phyloP scores from a whole-genome alignment of 2,113 vertebrate species.

The Prionailurus bengalensis region DNA sequence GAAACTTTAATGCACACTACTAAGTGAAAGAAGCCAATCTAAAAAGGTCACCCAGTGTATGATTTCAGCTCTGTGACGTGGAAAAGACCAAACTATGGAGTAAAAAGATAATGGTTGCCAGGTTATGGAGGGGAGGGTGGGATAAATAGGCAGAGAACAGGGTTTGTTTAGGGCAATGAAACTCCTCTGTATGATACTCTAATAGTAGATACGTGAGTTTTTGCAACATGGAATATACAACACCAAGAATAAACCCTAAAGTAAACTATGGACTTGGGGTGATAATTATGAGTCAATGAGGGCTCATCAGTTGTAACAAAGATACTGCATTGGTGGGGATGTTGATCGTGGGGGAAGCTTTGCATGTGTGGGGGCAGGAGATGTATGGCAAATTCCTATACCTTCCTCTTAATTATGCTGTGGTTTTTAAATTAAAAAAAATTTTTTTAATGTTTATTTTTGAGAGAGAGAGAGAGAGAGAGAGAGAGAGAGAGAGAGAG shows the following conservation, averaged over 20 bases:
- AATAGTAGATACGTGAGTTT: not conserved
- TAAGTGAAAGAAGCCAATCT: not conserved
- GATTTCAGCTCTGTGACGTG: not conserved
- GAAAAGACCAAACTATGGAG: not conserved
- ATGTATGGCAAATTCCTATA: not conserved
- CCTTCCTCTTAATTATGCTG: not conserved
- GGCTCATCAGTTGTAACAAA: not conserved
- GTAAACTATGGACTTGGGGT: not conserved
- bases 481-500: too few relatives aligned
- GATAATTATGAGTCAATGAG: not conserved
- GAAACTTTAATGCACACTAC: not conserved
- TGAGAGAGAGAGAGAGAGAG: too few relatives aligned
- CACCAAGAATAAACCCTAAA: not conserved
- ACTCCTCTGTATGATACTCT: not conserved
- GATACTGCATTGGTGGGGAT: not conserved
- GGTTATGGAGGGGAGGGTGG: not conserved
- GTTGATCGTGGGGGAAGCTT: not conserved
- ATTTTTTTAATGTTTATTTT: not conserved
- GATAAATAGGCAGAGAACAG: not conserved
- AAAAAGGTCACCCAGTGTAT: not conserved
- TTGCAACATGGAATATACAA: not conserved
- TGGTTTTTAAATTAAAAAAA: not conserved
- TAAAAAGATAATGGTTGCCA: not conserved
- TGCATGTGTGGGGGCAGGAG: not conserved
- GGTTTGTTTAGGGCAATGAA: not conserved